A percentile compares a stretch with the other conserved stretches of the same genome.
These are phyloP conservation scores for Rousettus leschenaultii DNA, from an alignment of 2,113 vertebrate species.

Conservation along the genomic window DNA sequence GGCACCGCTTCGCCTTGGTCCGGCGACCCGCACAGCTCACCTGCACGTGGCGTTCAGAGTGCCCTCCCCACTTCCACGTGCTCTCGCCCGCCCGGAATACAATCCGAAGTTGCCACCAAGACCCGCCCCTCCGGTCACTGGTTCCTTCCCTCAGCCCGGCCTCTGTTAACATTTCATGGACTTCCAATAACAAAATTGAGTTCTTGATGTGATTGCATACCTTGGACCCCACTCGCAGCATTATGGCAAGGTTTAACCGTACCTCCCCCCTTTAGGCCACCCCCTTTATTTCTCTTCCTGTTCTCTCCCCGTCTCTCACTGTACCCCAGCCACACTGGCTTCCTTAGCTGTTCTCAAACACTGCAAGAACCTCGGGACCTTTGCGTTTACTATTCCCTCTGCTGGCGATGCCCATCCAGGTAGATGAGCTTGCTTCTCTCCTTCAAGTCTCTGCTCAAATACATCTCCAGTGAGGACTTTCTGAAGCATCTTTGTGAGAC, in stretches of 20 bases:
- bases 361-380: not conserved
- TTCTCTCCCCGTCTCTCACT: too few species aligned
- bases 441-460: not conserved
- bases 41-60: not conserved
- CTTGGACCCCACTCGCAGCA: not conserved
- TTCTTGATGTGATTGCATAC: not conserved
- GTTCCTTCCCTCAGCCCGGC: not conserved
- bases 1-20: fast-evolving
- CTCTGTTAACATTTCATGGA: not conserved
- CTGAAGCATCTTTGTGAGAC: not conserved
- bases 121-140: not conserved
- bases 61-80: not conserved
- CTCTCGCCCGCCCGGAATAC: not conserved
- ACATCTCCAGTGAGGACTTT: not conserved
- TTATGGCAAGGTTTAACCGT: not conserved
- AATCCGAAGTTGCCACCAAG: not conserved
- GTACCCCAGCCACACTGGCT: not conserved
- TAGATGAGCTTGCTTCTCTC: not conserved
- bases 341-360: not conserved
- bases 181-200: not conserved
- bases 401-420: not conserved
- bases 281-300: fast-evolving
- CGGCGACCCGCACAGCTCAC: not conserved
- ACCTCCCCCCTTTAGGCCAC: too few species aligned
- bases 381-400: not conserved